Conservation (phyloP, 2,888 invertebrate genomes). For the Atrina japonica region DNA sequence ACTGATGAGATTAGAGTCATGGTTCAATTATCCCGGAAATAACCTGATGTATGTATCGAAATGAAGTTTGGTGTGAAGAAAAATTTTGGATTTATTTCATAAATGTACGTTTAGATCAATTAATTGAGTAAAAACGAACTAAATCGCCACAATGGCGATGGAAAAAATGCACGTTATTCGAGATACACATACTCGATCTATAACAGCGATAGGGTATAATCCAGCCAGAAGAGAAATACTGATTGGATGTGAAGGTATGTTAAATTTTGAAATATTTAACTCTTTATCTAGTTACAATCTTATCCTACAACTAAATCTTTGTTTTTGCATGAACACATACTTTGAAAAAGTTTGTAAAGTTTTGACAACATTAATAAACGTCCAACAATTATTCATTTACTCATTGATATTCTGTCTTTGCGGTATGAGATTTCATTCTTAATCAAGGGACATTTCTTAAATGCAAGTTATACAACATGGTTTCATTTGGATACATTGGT, state of each 20-base stretch:
- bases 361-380: too few relatives aligned
- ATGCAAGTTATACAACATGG: too few relatives aligned
- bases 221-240: conserved; percentile 77
- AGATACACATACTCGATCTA: conserved; percentile 76
- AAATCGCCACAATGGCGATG: conserved; percentile 75
- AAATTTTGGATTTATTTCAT: neutral
- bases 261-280: neutral
- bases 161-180: conserved; percentile 75
- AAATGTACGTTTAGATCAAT: neutral
- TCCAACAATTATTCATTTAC: too few relatives aligned
- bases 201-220: conserved; percentile 79
- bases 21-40: conserved; percentile 29
- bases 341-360: too few relatives aligned
- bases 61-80: neutral
- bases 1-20: neutral
- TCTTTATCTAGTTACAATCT: too few relatives aligned
- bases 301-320: too few relatives aligned
- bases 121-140: neutral
- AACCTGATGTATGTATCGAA: neutral
- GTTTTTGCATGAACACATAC: too few relatives aligned
- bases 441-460: too few relatives aligned
- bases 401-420: too few relatives aligned
- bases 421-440: too few relatives aligned
- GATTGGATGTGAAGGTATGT: conserved; percentile 79
- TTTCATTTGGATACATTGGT: too few relatives aligned